Percentiles rank a stretch among this genome's conserved stretches.
phyloP scores from a whole-genome alignment of 2,113 vertebrate genomes.

The Recurvirostra avosetta region DNA sequence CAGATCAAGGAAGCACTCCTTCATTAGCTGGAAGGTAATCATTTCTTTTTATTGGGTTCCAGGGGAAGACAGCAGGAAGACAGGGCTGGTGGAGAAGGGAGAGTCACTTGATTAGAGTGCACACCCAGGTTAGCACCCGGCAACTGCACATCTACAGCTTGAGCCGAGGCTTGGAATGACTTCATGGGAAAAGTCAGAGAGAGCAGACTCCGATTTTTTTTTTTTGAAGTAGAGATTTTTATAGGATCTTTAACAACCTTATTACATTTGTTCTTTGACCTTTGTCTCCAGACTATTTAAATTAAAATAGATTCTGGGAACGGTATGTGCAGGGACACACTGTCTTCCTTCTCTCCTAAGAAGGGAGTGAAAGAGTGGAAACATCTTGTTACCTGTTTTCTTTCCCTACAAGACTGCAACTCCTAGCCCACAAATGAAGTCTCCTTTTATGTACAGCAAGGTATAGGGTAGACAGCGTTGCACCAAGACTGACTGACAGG shows the following conservation, averaged over 20 bases:
- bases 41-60: background rate
- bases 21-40: background rate
- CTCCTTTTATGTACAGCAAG: background rate
- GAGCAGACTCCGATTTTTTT: background rate
- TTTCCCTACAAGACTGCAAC: background rate
- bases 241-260: background rate
- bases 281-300: background rate
- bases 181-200: background rate
- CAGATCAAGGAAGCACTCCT: background rate
- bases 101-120: background rate
- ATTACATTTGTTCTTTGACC: background rate
- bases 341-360: background rate
- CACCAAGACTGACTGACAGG: background rate
- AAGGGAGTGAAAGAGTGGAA: background rate
- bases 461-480: fast-evolving
- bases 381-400: background rate
- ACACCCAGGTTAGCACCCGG: background rate
- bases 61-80: background rate
- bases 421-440: background rate
- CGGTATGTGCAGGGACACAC: background rate
- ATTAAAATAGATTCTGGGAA: background rate
- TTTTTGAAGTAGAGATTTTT: background rate
- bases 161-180: background rate
- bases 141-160: background rate
- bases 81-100: background rate